These are phyloP conservation scores for Spicauda simplicius DNA, from an alignment of 2,888 invertebrate genomes.

Conservation along the genomic window DNA sequence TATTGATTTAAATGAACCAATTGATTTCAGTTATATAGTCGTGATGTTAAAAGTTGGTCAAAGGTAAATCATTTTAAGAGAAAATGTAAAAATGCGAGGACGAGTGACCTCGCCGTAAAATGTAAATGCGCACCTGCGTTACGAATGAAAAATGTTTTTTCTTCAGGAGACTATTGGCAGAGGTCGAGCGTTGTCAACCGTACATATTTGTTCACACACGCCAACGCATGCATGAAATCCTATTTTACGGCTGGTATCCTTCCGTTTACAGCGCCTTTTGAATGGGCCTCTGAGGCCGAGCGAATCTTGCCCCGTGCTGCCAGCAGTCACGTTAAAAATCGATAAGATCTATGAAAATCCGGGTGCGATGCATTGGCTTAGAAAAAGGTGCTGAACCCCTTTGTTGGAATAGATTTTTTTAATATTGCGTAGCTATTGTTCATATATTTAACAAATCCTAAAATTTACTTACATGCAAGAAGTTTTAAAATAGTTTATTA, in stretches of 20 bases:
- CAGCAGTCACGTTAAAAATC: constrained; percentile 50
- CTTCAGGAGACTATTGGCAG: constrained; percentile 67
- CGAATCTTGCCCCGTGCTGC: constrained; percentile 67
- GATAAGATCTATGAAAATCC: constrained; percentile 40
- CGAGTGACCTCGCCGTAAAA: no score
- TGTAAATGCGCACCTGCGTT: constrained; percentile 16
- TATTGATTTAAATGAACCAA: no score
- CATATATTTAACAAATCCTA: no score
- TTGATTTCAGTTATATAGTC: no score
- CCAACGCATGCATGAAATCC: constrained; percentile 82
- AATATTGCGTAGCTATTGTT: neutral
- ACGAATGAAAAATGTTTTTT: constrained; percentile 57
- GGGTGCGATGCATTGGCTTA: constrained; percentile 16
- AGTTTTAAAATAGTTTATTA: no score
- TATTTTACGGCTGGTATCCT: constrained; percentile 82
- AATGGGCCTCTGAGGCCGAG: constrained; percentile 73
- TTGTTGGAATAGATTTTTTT: neutral
- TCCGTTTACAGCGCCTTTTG: constrained; percentile 79
- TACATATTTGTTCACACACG: constrained; percentile 82
- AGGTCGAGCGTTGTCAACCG: constrained; percentile 79
- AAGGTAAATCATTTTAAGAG: no score
- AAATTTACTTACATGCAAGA: no score
- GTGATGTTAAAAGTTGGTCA: no score
- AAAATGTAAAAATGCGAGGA: no score
- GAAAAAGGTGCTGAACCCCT: constrained; percentile 16